Base-by-base conservation (phyloP, 2,888 invertebrate species). In the Octonoba sinensis region DNA sequence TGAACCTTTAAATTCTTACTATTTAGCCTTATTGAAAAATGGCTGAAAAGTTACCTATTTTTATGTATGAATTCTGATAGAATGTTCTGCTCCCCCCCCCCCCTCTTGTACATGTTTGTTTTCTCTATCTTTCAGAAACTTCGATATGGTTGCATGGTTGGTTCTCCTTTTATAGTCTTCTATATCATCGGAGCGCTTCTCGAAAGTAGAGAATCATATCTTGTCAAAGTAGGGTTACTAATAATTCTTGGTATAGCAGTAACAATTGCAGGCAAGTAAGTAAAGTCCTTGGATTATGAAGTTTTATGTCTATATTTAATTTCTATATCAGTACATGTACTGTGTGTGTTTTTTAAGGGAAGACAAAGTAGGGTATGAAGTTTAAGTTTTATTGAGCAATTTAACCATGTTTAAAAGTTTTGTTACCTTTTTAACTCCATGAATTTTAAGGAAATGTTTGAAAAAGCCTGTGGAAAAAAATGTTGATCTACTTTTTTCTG, bases 81-180 rank as follows among this genome's bases (percentile, higher is more conserved):
- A 57, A 3, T 57, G 13, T 57, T 57, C 12, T 57, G 1, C 16
- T 54, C 15, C 13, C 13, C 8, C 18, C 18, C 6, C 6, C 6
- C 2, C 27, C 27, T 8, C 27, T 8, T 18, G 3, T 8, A 15
- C 15, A 12, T 54, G 1, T 62, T 27, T 16, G 18, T 54, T 12
- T 54, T 1, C n/a, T 74, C 44, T 22, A 1, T 91, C n/a, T 90
- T 66, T 36, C 91, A 94, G 93, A 92, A 93, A 88, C 90, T 96
- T 87, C 91, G 94, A 85, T 95, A 94, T 92, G 95, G 95, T 92
- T 93, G 93, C 85, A 96, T 96, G 93, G 93, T 94, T 85, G 92
- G 92, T 83, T 93, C 94, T 86, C 97, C 97, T 16, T 96, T 97
- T 89, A 90, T 96, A 87, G 92, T 93, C 69, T 95, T 97, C 90